Base-by-base conservation (phyloP, 2,113 vertebrate species). In the Archilochus colubris region DNA sequence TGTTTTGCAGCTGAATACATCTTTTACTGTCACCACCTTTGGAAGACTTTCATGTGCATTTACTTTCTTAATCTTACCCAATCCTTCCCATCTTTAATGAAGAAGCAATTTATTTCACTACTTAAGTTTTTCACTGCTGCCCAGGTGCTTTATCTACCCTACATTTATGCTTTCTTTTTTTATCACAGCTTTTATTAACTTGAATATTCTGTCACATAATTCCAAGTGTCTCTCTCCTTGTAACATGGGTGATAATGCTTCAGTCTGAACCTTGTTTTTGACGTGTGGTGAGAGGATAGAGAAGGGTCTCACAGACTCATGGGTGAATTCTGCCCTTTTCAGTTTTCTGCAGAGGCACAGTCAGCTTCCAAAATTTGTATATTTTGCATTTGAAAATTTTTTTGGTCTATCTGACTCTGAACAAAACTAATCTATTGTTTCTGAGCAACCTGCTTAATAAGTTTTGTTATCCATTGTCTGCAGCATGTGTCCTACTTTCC, bases 1-100 rank as follows among this genome's bases (percentile, higher is more conserved):
- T 33, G 5, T 75, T 95, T 76, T 63, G 40, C 20, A 43, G 20
- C 7, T 89, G 30, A 81, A 67, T 78, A 57, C 0, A 1, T 75
- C 44, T 76, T 76, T 69, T 90, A 55, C 61, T 63, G 28, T 87
- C 70, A 70, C 16, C 6, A 10, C 38, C 43, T 77, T 88, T 86
- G 40, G 57, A 91, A 93, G 38, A 8, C 16, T 58, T 40, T 62
- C 55, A 12, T 63, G 22, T 23, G 48, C 31, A 61, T 93, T 85
- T 43, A 59, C 88, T 91, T 92, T 68, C 51, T 84, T 86, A 88
- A 88, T 92, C 36, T 89, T 59, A 51, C 10, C n/a, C 18, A 75
- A 33, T 67, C 18, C 27, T 24, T 78, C 4, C 14, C 31, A 23
- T 62, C 14, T 93, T 91, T 87, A 96, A 89, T 68, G 94, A 55